Conservation (phyloP, 2,797 vertebrate genomes). For the Melopsittacus undulatus region DNA sequence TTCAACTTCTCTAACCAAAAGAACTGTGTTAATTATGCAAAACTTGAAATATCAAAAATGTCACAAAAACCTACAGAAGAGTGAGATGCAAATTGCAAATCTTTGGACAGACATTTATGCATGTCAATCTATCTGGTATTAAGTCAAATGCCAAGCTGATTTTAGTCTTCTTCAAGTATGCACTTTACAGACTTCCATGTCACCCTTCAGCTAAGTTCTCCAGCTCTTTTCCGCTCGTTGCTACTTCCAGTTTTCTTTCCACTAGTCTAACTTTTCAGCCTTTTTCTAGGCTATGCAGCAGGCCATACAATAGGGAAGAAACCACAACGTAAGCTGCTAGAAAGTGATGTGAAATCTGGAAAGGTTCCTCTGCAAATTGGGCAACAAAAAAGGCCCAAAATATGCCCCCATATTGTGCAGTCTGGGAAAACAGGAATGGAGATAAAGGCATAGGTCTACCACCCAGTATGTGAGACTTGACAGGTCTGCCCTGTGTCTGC, state of each 20-base stretch:
- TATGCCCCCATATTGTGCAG: rapidly evolving
- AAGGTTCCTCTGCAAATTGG: neutral
- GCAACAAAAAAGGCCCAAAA: neutral
- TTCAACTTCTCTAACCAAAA: constrained; percentile 7
- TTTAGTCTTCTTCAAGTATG: neutral
- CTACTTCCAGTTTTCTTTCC: neutral
- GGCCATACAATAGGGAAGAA: neutral
- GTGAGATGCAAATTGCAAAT: neutral
- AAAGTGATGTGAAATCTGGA: neutral
- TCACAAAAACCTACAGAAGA: constrained; percentile 2
- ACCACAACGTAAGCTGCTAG: neutral
- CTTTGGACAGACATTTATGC: neutral
- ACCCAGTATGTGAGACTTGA: neutral
- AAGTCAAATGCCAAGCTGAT: neutral
- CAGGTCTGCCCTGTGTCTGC: neutral
- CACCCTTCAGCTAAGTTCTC: neutral
- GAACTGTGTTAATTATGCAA: constrained; percentile 9
- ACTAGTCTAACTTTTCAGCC: neutral
- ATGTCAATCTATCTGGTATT: neutral
- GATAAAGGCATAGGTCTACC: neutral
- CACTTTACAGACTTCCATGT: neutral
- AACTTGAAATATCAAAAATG: constrained; percentile 48
- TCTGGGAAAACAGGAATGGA: neutral
- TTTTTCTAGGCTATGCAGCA: neutral
- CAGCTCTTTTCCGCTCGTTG: neutral